These are phyloP conservation scores for Malurus elegans DNA, from an alignment of 2,113 vertebrate species.

Conservation along the genomic window DNA sequence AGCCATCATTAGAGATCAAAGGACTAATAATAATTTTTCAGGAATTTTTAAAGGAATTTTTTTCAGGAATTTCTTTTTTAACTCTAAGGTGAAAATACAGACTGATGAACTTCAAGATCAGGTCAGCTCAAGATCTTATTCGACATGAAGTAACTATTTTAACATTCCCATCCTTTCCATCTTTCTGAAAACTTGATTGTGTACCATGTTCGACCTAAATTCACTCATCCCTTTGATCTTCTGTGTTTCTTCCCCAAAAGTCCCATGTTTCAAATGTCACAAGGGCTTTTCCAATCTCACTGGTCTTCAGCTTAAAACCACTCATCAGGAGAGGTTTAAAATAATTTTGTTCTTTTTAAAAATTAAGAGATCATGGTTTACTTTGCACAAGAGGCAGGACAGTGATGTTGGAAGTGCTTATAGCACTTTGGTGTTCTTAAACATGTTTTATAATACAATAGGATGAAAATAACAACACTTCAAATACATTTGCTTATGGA, in stretches of 20 bases:
- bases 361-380: neutral
- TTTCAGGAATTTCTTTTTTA: neutral
- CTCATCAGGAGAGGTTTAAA: neutral
- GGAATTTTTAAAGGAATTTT: neutral
- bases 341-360: neutral
- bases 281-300: neutral
- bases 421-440: neutral
- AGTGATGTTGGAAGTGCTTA: neutral
- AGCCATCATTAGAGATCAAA: neutral
- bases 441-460: neutral
- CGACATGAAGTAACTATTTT: neutral
- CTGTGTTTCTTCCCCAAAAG: neutral
- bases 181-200: neutral
- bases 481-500: neutral
- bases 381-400: neutral
- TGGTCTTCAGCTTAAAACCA: neutral
- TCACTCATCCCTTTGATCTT: neutral
- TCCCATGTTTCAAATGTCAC: neutral
- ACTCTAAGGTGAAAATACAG: neutral
- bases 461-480: neutral
- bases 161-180: neutral
- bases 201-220: neutral
- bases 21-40: neutral
- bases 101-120: neutral
- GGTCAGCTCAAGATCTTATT: neutral